Percentiles rank a stretch among this genome's conserved stretches.
Conservation (phyloP, 2,888 invertebrate species). For the Troilus luridus region DNA sequence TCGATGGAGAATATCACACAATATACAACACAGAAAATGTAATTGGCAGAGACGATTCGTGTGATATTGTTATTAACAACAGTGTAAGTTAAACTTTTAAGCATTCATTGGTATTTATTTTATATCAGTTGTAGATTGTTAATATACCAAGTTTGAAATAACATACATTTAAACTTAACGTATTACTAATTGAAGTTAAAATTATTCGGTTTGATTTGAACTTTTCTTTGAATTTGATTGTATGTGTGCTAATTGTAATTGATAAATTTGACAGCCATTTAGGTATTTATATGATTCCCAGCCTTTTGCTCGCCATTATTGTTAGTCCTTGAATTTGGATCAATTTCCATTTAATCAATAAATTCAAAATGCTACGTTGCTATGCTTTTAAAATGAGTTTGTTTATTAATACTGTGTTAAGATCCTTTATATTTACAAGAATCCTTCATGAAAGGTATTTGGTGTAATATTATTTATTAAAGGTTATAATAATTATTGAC, state of each 20-base stretch:
- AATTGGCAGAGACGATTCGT: slow-evolving; percentile 64
- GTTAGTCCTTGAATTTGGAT: background rate
- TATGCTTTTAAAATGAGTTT: no score
- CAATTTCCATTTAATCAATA: background rate
- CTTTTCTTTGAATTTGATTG: background rate
- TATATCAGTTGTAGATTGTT: background rate
- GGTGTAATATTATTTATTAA: no score
- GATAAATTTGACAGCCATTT: background rate
- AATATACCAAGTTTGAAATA: no score
- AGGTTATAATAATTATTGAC: no score
- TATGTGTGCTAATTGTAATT: background rate
- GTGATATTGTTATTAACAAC: slow-evolving; percentile 64
- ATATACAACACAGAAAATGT: slow-evolving; percentile 63
- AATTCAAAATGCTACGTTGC: background rate
- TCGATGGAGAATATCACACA: slow-evolving; percentile 56
- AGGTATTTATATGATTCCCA: background rate
- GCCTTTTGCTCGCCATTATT: background rate
- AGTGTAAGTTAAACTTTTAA: slow-evolving; percentile 61
- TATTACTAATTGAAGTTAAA: background rate
- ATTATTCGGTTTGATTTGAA: background rate
- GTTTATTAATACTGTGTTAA: no score
- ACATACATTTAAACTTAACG: no score
- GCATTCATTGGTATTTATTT: background rate
- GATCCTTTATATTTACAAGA: no score
- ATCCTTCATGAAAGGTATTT: no score